These are phyloP conservation scores for Drosophila kokeensis DNA, from an alignment of 2,888 invertebrate genomes.

Conservation along the genomic window DNA sequence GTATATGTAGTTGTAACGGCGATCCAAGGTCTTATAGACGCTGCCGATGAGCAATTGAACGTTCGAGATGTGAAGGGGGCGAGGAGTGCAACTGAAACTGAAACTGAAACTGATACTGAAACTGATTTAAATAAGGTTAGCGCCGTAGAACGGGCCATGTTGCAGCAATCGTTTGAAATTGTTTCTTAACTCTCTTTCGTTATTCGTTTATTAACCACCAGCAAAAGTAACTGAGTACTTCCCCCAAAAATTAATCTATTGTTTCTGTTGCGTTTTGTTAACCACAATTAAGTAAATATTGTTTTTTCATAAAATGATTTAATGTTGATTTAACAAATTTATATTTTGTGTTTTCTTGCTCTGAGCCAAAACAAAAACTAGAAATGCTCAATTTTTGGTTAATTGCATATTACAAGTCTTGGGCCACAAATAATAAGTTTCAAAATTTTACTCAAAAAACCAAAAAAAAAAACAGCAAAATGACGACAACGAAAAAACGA, in stretches of 20 bases:
- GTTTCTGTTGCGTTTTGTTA: constrained; percentile 33
- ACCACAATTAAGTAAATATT: constrained; percentile 30
- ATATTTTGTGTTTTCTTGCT: constrained; percentile 15
- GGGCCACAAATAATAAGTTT: constrained; percentile 8
- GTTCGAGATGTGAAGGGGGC: constrained; percentile 84
- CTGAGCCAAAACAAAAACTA: constrained; percentile 16
- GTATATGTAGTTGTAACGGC: constrained; percentile 84
- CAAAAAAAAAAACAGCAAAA: constrained; percentile 63
- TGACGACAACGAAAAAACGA: constrained; percentile 83
- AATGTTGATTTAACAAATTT: constrained; percentile 22
- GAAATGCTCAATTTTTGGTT: constrained; percentile 44
- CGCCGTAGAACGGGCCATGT: constrained; percentile 46
- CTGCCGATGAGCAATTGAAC: constrained; percentile 85
- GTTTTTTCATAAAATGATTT: constrained; percentile 24
- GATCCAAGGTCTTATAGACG: constrained; percentile 86
- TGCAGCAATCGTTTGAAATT: constrained; percentile 59
- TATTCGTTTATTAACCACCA: constrained; percentile 59
- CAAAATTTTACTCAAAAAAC: neutral
- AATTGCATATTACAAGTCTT: neutral
- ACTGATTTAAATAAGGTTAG: constrained; percentile 84
- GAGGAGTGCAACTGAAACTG: constrained; percentile 80
- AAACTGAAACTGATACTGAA: constrained; percentile 77
- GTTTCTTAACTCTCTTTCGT: constrained; percentile 52
- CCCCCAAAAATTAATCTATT: constrained; percentile 31
- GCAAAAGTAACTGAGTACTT: constrained; percentile 34